A percentile compares a stretch with the other conserved stretches of the same genome.
phyloP scores from a whole-genome alignment of 2,888 invertebrate genomes.

The Pharmacophagus antenor region DNA sequence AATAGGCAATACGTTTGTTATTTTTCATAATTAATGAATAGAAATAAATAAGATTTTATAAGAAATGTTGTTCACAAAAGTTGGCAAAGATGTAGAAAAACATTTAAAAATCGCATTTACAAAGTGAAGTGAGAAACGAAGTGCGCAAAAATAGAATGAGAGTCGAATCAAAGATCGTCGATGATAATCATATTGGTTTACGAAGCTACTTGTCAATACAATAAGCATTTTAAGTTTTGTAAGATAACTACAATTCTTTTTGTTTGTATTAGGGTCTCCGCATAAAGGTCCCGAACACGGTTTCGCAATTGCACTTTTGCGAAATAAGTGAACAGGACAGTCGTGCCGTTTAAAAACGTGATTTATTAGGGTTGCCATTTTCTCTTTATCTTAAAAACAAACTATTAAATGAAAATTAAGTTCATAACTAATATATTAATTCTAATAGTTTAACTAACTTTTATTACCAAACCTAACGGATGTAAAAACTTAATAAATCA shows the following conservation, averaged over 20 bases:
- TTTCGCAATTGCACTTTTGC: conserved; percentile 45
- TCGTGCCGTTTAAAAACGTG: conserved; percentile 46
- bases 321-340: conserved; percentile 61
- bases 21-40: no score
- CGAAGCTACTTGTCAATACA: neutral
- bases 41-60: no score
- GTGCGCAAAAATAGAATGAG: neutral
- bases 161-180: neutral
- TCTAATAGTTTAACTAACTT: neutral
- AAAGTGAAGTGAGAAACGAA: no score
- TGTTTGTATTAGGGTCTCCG: conserved; percentile 30
- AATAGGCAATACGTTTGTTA: no score
- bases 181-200: neutral
- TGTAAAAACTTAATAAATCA: neutral
- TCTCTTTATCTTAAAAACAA: neutral
- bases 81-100: no score
- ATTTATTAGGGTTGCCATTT: conserved; percentile 14
- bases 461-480: neutral
- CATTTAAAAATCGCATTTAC: no score
- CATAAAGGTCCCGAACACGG: conserved; percentile 32
- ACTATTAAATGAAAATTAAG: neutral
- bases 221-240: conserved; percentile 8
- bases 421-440: neutral
- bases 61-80: no score
- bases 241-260: conserved; percentile 11